A percentile compares a stretch with the other conserved stretches of the same genome.
Evolutionary conservation across 53 echinoderm and acorn worm genomes (phyloP).

Genomic region (Holothuria leucospilota): DNA sequence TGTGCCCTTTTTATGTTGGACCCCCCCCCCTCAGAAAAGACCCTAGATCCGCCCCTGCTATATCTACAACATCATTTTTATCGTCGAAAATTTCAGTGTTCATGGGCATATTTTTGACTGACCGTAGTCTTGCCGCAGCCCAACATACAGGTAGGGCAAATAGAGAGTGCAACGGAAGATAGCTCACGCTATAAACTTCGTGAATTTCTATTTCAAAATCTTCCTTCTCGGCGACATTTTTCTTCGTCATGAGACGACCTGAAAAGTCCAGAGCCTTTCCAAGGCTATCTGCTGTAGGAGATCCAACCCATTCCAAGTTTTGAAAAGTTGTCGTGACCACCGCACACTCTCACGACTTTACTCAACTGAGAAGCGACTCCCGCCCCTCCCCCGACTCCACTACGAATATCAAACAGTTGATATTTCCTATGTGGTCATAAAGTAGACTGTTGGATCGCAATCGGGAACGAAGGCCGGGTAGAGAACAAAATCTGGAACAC

Average conservation of each 20-base stretch:
- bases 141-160: slow-evolving; percentile 89
- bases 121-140: slow-evolving; percentile 81
- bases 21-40: too few species aligned
- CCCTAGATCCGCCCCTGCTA: too few species aligned
- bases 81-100: slow-evolving; percentile 84
- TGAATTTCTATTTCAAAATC: slow-evolving; percentile 82
- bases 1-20: too few species aligned
- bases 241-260: slow-evolving; percentile 84
- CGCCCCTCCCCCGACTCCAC: too few species aligned
- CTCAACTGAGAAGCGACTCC: too few species aligned
- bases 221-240: slow-evolving; percentile 85
- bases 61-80: slow-evolving; percentile 75
- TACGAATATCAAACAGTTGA: too few species aligned
- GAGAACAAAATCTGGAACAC: too few species aligned
- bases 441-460: too few species aligned
- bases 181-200: slow-evolving; percentile 84
- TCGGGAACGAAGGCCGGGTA: too few species aligned
- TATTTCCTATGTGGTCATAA: too few species aligned
- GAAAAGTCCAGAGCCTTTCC: slow-evolving; percentile 79
- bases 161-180: slow-evolving; percentile 80
- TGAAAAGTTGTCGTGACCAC: neutral
- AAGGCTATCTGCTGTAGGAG: slow-evolving; percentile 62
- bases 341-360: too few species aligned
- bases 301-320: slow-evolving; percentile 8
- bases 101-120: slow-evolving; percentile 70